Base-by-base conservation (phyloP, 2,888 invertebrate genomes). In the Himalopsyche tibetana region DNA sequence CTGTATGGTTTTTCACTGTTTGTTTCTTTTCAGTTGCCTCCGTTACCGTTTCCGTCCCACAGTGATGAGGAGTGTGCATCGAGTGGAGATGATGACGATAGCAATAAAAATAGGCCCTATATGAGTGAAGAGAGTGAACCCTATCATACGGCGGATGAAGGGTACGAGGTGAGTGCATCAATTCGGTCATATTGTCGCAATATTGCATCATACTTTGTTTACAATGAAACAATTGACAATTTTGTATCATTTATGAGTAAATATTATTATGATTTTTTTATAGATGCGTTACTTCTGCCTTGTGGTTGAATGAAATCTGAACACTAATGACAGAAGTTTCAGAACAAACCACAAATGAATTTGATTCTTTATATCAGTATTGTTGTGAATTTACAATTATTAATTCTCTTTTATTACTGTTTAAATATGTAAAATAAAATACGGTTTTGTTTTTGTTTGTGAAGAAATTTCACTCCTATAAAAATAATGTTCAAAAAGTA, bases 141-240 rank as follows among this genome's bases (percentile, higher is more conserved):
- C 28, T 92, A 93, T 82, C 90, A 92, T 12, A 92, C 92, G 55
- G 94, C 94, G 3, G 95, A 95, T 89, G 95, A 95, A 89, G 95
- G 95, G 0, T 95, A 95, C 89, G 95, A 93, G 91, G 93, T 92
- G 15, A 80, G 82, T 56, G n/a, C 17, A 8, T 12, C 51, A 15
- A 5, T 51, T 51, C 15, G 15, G 15, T 51, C 15, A 51, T 51
- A 15, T 51, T 51, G 15, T 5, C 8, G 15, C 8, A 51, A 51
- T 51, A 51, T 15, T 74, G 36, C 36, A 38, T 12, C 74, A 74
- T 63, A 28, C 19, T 74, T 74, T 74, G 36, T 38, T 74, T 9
- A 74, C 38, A 12, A 38, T 74, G 28, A 36, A 36, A 36, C 74
- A 74, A 38, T 36, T 74, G 74, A 74, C 36, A 74, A 5, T 15